Evolutionary conservation across 1,140 invertebrate genomes (phyloP).

Genomic region (Alviniconcha marisindica): DNA sequence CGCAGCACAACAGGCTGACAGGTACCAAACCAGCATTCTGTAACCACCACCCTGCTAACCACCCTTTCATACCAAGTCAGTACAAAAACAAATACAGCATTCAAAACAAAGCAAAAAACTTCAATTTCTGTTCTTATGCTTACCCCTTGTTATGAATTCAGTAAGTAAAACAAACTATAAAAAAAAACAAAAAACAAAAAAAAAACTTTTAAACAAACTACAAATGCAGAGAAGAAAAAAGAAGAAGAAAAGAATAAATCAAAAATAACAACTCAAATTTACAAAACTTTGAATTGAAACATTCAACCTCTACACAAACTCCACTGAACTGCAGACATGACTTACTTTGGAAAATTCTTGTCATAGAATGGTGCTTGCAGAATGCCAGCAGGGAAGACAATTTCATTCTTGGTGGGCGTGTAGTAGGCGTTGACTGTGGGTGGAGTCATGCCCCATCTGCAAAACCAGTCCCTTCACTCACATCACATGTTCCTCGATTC

Average conservation of each 20-base stretch:
- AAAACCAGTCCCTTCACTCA: too few species aligned
- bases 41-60: too few species aligned
- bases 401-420: conserved; percentile 72
- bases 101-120: background rate
- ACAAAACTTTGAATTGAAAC: background rate
- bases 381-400: conserved; percentile 93
- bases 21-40: too few species aligned
- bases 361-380: conserved; percentile 92
- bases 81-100: background rate
- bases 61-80: too few species aligned
- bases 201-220: background rate
- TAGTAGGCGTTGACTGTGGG: conserved; percentile 75
- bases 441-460: conserved; percentile 81
- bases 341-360: conserved; percentile 86
- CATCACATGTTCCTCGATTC: too few species aligned
- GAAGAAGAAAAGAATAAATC: conserved; percentile 15
- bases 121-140: background rate
- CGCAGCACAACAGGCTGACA: too few species aligned
- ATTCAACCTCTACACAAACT: background rate
- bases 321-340: conserved; percentile 13
- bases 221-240: background rate
- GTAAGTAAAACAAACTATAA: background rate
- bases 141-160: too few species aligned
- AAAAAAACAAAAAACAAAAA: background rate
- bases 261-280: background rate